Percentiles rank a stretch among this genome's conserved stretches.
These are phyloP conservation scores for Ptilonorhynchus violaceus DNA, from an alignment of 2,113 vertebrate species.

Conservation along the genomic window DNA sequence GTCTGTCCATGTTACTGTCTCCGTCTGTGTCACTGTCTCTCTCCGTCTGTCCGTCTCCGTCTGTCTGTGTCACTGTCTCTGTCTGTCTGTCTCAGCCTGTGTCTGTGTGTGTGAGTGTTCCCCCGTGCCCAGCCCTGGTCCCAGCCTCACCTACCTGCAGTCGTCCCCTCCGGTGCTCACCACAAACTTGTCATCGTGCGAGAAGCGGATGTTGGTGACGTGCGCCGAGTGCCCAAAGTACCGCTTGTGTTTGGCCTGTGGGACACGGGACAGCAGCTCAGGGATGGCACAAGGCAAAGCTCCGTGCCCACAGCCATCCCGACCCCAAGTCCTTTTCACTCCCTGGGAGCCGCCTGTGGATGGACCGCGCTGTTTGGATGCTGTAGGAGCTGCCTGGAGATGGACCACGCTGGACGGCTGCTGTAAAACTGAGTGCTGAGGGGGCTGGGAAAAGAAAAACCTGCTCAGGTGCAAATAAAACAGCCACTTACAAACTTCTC, in stretches of 20 bases:
- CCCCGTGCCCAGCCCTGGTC: too few species aligned
- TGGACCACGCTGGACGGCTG: rapidly evolving
- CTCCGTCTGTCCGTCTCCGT: too few species aligned
- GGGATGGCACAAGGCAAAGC: neutral
- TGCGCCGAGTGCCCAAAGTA: conserved; percentile 96
- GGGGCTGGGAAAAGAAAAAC: neutral
- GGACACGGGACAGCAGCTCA: neutral
- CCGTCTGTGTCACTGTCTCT: too few species aligned
- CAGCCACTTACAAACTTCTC: conserved; percentile 91
- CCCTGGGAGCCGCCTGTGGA: neutral
- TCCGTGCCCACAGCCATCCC: neutral
- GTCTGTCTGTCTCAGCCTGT: neutral
- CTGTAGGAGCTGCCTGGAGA: neutral
- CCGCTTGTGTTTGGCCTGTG: conserved; percentile 93
- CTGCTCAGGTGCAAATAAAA: neutral
- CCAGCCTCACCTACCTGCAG: conserved; percentile 80
- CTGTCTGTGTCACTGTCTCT: too few species aligned
- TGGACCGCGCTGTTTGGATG: rapidly evolving
- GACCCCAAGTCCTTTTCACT: neutral
- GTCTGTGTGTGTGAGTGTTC: neutral
- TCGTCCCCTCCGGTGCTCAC: conserved; percentile 92
- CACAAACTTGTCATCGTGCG: conserved; percentile 89
- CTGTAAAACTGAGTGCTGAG: rapidly evolving
- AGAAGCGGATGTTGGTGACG: conserved; percentile 93
- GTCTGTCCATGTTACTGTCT: neutral